These are phyloP conservation scores for Yponomeuta malinellus DNA, from an alignment of 2,888 invertebrate genomes.

Conservation along the genomic window DNA sequence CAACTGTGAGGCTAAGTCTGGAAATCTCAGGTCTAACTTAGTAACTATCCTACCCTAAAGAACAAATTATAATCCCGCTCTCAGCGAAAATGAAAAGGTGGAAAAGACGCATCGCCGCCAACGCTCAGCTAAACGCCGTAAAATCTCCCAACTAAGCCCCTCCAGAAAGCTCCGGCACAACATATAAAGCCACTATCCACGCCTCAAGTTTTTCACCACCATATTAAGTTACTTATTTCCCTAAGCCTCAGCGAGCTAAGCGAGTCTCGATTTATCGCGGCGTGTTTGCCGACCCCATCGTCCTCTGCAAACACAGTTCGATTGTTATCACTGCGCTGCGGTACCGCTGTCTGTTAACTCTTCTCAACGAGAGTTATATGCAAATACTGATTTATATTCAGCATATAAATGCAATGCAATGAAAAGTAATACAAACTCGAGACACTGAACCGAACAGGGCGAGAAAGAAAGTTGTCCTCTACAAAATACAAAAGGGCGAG, in stretches of 20 bases:
- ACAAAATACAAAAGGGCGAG: too few species aligned
- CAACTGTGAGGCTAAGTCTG: too few species aligned
- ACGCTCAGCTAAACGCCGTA: not conserved
- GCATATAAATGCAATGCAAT: too few species aligned
- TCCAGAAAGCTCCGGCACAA: not conserved
- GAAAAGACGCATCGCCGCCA: not conserved
- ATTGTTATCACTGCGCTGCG: constrained; percentile 7
- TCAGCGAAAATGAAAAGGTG: too few species aligned
- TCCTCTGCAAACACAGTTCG: constrained; percentile 4
- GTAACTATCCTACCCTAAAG: too few species aligned
- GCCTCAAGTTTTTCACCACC: not conserved
- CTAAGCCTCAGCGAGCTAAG: not conserved
- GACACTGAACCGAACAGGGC: too few species aligned
- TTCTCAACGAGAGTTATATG: not conserved
- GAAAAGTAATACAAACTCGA: too few species aligned
- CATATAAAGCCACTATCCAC: not conserved
- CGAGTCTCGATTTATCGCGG: not conserved
- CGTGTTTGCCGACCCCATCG: constrained; percentile 1
- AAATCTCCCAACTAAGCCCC: not conserved
- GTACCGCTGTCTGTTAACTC: not conserved
- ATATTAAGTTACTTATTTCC: constrained; percentile 2
- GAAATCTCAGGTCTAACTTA: too few species aligned
- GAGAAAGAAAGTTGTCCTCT: too few species aligned
- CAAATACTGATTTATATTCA: too few species aligned
- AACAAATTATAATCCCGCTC: too few species aligned